Evolutionary conservation across 1,140 invertebrate species (phyloP).

Genomic region (Archegozetes longisetosus): DNA sequence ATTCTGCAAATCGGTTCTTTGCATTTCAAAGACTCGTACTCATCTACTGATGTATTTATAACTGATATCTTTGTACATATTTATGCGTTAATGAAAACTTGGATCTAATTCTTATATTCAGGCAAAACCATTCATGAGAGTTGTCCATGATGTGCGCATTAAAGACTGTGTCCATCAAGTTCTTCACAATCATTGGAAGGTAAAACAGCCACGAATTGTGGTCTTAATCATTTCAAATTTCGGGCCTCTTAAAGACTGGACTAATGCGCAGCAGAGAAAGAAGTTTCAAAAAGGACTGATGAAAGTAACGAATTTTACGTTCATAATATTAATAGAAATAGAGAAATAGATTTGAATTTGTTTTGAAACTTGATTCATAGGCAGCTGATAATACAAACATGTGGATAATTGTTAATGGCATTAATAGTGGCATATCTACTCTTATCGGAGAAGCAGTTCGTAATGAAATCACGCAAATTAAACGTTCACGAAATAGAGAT

Average conservation of each 20-base stretch:
- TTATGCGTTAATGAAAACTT: not conserved
- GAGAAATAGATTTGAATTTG: not conserved
- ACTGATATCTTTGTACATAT: not conserved
- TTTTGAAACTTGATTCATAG: constrained; percentile 12
- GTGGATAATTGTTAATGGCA: constrained; percentile 32
- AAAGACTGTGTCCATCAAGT: constrained; percentile 15
- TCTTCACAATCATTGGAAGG: constrained; percentile 19
- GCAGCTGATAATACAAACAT: constrained; percentile 30
- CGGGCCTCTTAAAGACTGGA: constrained; percentile 15
- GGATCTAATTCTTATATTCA: not conserved
- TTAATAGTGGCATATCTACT: constrained; percentile 27
- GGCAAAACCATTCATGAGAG: constrained; percentile 17
- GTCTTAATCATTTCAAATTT: constrained; percentile 21
- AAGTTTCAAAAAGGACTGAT: constrained; percentile 23
- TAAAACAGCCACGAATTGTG: constrained; percentile 20
- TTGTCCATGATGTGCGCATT: constrained; percentile 18
- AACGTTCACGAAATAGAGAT: not conserved
- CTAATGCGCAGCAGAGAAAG: constrained; percentile 17
- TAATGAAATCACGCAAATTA: constrained; percentile 21
- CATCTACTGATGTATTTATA: not conserved
- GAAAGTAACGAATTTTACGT: constrained; percentile 22
- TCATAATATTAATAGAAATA: not conserved
- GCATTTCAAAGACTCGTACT: not conserved
- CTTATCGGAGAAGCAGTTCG: constrained; percentile 29
- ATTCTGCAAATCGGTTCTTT: not conserved